phyloP scores from a whole-genome alignment of 2,113 vertebrate genomes.

The Cavia aperea region DNA sequence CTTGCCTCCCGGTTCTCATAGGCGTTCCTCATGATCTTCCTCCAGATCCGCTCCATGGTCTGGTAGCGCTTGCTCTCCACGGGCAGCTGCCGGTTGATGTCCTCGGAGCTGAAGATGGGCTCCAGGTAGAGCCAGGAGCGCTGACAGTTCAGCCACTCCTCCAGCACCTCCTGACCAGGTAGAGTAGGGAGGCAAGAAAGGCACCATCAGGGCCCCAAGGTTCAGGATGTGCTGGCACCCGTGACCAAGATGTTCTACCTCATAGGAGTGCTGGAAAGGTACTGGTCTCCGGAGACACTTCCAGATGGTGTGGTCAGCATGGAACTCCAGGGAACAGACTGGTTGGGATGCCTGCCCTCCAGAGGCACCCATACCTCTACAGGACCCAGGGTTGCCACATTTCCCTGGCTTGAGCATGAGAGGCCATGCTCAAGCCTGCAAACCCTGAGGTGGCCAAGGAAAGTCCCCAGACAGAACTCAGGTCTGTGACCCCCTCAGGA shows the following conservation, averaged over 20 bases:
- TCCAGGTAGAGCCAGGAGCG: constrained; percentile 91
- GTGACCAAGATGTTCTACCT: background rate
- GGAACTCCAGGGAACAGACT: background rate
- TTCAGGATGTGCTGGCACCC: background rate
- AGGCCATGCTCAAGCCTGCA: background rate
- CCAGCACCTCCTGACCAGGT: constrained; percentile 84
- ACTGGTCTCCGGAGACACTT: background rate
- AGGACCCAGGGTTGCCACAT: background rate
- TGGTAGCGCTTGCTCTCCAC: constrained; percentile 85
- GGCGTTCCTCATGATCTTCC: constrained; percentile 83
- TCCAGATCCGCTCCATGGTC: constrained; percentile 85
- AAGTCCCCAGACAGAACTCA: background rate
- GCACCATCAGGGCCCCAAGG: background rate
- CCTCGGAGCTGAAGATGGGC: constrained; percentile 92
- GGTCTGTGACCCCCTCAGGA: background rate
- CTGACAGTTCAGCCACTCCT: constrained; percentile 92
- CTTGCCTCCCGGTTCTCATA: constrained; percentile 82
- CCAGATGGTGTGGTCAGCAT: background rate
- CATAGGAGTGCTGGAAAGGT: background rate
- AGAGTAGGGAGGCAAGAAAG: background rate
- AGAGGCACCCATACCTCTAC: background rate
- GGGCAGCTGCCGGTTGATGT: constrained; percentile 88
- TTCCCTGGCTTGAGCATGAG: background rate
- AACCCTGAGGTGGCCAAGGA: background rate
- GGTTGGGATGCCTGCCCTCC: background rate